A percentile compares a stretch with the other conserved stretches of the same genome.
These are phyloP conservation scores for Calliopsis andreniformis DNA, from an alignment of 1,140 invertebrate genomes.

Conservation along the genomic window DNA sequence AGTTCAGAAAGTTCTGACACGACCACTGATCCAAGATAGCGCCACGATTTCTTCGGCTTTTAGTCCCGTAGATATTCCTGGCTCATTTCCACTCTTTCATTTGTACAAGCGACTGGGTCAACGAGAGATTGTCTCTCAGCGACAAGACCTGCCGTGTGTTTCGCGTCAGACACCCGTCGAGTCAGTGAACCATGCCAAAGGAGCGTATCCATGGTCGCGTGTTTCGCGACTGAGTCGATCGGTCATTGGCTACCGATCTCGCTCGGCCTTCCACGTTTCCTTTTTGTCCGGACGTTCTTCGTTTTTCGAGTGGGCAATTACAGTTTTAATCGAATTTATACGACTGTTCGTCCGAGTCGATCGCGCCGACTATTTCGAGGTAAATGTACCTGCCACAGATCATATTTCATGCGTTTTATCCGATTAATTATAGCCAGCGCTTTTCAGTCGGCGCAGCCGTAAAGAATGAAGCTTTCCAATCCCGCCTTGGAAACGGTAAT, in stretches of 20 bases:
- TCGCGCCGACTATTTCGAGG: background rate
- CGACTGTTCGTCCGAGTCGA: background rate
- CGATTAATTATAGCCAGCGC: conserved; percentile 43
- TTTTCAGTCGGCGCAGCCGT: conserved; percentile 1
- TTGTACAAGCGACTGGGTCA: background rate
- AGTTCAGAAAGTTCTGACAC: background rate
- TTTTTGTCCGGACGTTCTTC: background rate
- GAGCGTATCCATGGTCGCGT: conserved; percentile 16
- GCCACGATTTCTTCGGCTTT: background rate
- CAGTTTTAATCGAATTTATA: background rate
- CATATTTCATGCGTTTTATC: conserved; percentile 23
- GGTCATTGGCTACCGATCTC: conserved; percentile 18
- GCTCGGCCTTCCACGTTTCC: no score
- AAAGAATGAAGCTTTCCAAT: conserved; percentile 40
- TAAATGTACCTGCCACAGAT: background rate
- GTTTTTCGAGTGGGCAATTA: background rate
- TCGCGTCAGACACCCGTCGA: conserved; percentile 11
- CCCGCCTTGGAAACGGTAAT: conserved; percentile 39
- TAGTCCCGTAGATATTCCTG: background rate
- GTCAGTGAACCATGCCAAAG: conserved; percentile 33
- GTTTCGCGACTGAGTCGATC: conserved; percentile 19
- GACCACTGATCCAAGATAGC: background rate
- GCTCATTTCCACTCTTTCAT: conserved; percentile 6
- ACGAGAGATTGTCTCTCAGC: conserved; percentile 30
- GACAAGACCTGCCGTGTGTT: background rate